phyloP scores from a whole-genome alignment of 2,888 invertebrate species.

The Choreutis nemorana region DNA sequence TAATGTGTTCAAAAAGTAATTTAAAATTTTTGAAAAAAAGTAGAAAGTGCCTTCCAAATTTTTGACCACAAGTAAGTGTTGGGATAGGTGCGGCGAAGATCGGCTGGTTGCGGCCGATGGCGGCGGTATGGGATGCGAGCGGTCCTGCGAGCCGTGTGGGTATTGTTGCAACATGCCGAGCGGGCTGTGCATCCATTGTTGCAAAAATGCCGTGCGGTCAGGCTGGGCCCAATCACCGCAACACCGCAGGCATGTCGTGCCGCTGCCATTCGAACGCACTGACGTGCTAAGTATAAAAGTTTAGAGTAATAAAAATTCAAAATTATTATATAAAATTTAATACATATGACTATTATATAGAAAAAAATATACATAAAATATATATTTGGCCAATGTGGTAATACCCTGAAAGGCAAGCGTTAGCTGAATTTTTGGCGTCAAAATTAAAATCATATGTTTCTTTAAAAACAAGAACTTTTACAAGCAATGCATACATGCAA shows the following conservation, averaged over 20 bases:
- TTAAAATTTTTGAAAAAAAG: slow-evolving; percentile 65
- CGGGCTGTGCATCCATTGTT: slow-evolving; percentile 2
- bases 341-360: slow-evolving; percentile 66
- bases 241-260: slow-evolving; percentile 6
- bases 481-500: slow-evolving; percentile 53
- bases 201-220: slow-evolving; percentile 1
- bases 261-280: slow-evolving; percentile 23
- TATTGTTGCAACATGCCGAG: slow-evolving; percentile 7
- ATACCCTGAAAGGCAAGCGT: slow-evolving; percentile 79
- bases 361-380: slow-evolving; percentile 61
- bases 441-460: slow-evolving; percentile 48
- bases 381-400: slow-evolving; percentile 70
- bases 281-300: slow-evolving; percentile 56
- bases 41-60: slow-evolving; percentile 85
- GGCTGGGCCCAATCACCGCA: slow-evolving; percentile 3
- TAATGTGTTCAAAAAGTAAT: slow-evolving; percentile 77
- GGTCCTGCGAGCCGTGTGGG: slow-evolving; percentile 7
- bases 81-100: slow-evolving; percentile 65
- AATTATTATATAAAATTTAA: slow-evolving; percentile 65
- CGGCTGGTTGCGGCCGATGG: slow-evolving; percentile 25
- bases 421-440: slow-evolving; percentile 55
- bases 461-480: slow-evolving; percentile 30
- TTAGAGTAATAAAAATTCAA: slow-evolving; percentile 64
- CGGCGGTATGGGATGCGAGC: slow-evolving; percentile 13
- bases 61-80: slow-evolving; percentile 69